These are phyloP conservation scores for Crypturellus tataupa DNA, from an alignment of 2,797 vertebrate genomes.

Conservation along the genomic window DNA sequence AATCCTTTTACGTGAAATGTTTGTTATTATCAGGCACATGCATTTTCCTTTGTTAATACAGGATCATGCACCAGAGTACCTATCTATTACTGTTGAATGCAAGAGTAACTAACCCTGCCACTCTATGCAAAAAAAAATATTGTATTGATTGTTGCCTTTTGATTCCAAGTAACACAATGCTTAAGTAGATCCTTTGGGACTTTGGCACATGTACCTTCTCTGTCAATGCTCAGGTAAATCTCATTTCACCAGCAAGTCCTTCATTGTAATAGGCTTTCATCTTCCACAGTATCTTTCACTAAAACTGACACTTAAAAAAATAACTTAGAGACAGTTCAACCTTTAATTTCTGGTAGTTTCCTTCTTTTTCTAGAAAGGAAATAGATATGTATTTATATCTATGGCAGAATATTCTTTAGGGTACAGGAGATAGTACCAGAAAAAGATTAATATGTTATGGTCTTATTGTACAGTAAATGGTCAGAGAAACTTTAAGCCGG, in stretches of 20 bases:
- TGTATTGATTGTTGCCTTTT: neutral
- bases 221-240: neutral
- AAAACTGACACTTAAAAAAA: rapidly evolving
- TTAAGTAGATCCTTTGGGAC: neutral
- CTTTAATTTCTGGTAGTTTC: neutral
- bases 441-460: neutral
- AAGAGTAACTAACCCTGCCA: neutral
- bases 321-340: neutral
- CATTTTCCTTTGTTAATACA: neutral
- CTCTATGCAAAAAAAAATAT: neutral
- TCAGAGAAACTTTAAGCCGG: neutral
- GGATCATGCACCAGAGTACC: neutral
- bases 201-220: neutral
- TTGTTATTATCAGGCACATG: neutral
- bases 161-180: neutral
- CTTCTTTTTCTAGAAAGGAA: neutral
- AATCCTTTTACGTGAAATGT: neutral
- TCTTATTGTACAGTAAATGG: rapidly evolving
- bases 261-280: rapidly evolving
- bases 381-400: neutral
- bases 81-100: neutral
- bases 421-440: neutral
- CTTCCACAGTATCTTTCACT: neutral
- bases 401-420: neutral
- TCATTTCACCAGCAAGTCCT: neutral